Conservation (phyloP, 2,113 vertebrate genomes). For the Leiothrix lutea region DNA sequence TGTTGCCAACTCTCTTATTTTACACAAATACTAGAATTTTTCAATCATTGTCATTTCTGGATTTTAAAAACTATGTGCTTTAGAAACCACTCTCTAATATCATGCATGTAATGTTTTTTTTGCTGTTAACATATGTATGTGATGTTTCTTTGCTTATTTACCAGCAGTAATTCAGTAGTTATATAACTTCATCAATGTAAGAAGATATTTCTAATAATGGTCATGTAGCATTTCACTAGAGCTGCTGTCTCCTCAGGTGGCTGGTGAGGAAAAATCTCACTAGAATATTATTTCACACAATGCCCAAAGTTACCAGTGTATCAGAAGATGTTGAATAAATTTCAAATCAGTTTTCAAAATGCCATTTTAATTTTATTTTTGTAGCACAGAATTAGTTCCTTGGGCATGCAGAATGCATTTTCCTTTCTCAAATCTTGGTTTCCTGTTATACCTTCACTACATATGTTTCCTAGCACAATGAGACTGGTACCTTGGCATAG, state of each 20-base stretch:
- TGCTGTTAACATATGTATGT: neutral
- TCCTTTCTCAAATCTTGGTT: neutral
- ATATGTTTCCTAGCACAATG: neutral
- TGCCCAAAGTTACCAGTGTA: neutral
- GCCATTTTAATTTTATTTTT: neutral
- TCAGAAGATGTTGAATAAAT: neutral
- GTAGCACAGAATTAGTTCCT: neutral
- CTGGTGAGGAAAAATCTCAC: neutral
- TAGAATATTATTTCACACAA: neutral
- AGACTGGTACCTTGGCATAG: neutral
- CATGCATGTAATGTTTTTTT: neutral
- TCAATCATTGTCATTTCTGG: neutral
- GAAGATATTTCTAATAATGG: neutral
- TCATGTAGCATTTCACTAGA: neutral
- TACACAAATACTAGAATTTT: neutral
- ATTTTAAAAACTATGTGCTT: neutral
- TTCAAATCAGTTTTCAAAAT: neutral
- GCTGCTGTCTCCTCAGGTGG: neutral
- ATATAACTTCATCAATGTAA: neutral
- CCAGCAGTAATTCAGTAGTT: neutral
- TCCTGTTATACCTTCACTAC: neutral
- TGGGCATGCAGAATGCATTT: neutral
- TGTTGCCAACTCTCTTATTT: neutral
- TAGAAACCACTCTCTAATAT: neutral
- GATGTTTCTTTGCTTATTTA: neutral